Percentiles rank a stretch among this genome's conserved stretches.
These are phyloP conservation scores for Oreotragus oreotragus DNA, from an alignment of 2,113 vertebrate genomes.

Conservation along the genomic window DNA sequence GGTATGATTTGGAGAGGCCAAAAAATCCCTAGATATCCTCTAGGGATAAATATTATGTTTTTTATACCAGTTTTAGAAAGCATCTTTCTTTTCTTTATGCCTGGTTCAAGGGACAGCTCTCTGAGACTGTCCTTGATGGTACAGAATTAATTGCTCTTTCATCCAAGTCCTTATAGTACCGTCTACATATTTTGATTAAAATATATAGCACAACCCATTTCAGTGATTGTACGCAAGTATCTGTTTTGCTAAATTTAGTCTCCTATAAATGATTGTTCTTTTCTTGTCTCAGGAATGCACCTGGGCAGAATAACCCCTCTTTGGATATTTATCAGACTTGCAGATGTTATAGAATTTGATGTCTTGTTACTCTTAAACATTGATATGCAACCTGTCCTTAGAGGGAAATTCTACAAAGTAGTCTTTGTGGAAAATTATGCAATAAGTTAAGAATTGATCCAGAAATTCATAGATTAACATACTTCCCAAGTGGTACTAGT, in stretches of 20 bases:
- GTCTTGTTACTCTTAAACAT: background rate
- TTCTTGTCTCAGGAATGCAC: background rate
- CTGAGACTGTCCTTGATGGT: background rate
- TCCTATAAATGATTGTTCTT: background rate
- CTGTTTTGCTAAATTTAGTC: background rate
- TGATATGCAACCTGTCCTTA: background rate
- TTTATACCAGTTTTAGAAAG: background rate
- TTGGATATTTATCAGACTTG: background rate
- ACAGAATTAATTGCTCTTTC: background rate
- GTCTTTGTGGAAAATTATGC: background rate
- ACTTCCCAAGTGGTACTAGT: background rate
- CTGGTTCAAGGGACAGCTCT: background rate
- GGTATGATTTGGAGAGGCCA: background rate
- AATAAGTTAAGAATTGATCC: background rate
- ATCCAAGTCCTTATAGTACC: background rate
- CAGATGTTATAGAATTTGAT: background rate
- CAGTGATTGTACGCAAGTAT: background rate
- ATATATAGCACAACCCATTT: background rate
- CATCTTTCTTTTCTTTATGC: background rate
- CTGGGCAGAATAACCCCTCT: background rate
- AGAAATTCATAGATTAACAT: background rate
- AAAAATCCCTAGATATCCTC: background rate
- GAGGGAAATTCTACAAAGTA: background rate
- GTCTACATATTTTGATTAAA: background rate
- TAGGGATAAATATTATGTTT: background rate